Base-by-base conservation (phyloP, 2,797 vertebrate genomes). In the Philypnodon macrostomus region DNA sequence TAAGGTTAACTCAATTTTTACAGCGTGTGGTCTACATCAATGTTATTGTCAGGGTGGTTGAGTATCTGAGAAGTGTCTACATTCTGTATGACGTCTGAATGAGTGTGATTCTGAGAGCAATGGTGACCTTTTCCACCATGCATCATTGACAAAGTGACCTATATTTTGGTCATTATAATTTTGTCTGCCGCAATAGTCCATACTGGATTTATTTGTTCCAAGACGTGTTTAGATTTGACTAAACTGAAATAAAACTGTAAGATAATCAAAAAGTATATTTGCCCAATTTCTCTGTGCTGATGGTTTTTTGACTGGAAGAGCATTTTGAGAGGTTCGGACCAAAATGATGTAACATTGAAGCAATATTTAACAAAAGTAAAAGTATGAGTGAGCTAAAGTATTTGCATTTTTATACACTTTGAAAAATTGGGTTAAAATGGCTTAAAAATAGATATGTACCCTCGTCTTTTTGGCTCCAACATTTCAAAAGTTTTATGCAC, bases 21-120 rank as follows among this genome's bases (percentile, higher is more conserved):
- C n/a, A n/a, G n/a, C n/a, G n/a, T n/a, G n/a, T n/a, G n/a, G n/a
- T n/a, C n/a, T n/a, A n/a, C n/a, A n/a, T n/a, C n/a, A n/a, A n/a
- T n/a, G n/a, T n/a, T n/a, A n/a, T n/a, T n/a, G n/a, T n/a, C n/a
- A n/a, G n/a, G n/a, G n/a, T n/a, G n/a, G n/a, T n/a, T n/a, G n/a
- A n/a, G n/a, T n/a, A n/a, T n/a, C n/a, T n/a, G n/a, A n/a, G n/a
- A 3, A 27, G 10, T 57, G 33, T 61, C 31, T 46, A 16, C 31
- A 32, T 41, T 18, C 42, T 44, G 30, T 33, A 8, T 51, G 19
- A 2, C 42, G n/a, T 40, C 36, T 54, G 18, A 59, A 10, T 7
- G 57, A 79, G 62, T 67, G 76, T 84, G 80, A 67, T 75, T n/a
- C n/a, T 66, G 37, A 66, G 10, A 14, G 38, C 13, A 51, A 32